Evolutionary conservation across 2,113 vertebrate species (phyloP).

Genomic region (Piaya cayana): DNA sequence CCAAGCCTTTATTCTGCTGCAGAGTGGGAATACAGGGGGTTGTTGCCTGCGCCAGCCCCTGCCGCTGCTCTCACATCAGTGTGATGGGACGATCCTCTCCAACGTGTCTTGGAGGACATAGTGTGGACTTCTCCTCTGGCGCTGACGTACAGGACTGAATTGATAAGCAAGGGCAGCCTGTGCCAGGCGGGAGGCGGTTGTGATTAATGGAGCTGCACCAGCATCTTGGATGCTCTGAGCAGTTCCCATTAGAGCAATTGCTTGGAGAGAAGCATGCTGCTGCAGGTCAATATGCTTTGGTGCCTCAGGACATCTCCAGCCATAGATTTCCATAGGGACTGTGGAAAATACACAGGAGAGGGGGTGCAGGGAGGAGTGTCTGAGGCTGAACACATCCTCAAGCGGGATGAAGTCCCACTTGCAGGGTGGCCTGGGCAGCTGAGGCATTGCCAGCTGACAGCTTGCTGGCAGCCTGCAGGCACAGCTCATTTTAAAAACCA

Average conservation of each 20-base stretch:
- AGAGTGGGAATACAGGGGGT: rapidly evolving
- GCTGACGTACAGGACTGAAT: rapidly evolving
- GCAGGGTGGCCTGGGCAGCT: not conserved
- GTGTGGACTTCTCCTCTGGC: rapidly evolving
- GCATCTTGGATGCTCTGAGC: not conserved
- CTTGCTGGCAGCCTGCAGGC: not conserved
- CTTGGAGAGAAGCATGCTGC: not conserved
- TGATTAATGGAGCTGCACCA: not conserved
- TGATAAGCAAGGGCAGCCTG: rapidly evolving
- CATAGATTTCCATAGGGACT: not conserved
- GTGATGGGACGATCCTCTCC: rapidly evolving
- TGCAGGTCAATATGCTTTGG: not conserved
- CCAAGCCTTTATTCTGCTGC: not conserved
- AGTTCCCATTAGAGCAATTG: not conserved
- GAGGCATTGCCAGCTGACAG: not conserved
- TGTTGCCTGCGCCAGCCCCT: not conserved
- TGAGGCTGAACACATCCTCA: not conserved
- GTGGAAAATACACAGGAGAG: rapidly evolving
- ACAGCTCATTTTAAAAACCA: not conserved
- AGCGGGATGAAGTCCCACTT: not conserved
- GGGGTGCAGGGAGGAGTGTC: not conserved
- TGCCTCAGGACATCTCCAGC: not conserved
- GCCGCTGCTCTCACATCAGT: rapidly evolving
- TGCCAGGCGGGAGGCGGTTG: not conserved
- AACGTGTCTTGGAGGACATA: not conserved